Base-by-base conservation (phyloP, 1,140 invertebrate genomes). In the Mizuhopecten yessoensis region DNA sequence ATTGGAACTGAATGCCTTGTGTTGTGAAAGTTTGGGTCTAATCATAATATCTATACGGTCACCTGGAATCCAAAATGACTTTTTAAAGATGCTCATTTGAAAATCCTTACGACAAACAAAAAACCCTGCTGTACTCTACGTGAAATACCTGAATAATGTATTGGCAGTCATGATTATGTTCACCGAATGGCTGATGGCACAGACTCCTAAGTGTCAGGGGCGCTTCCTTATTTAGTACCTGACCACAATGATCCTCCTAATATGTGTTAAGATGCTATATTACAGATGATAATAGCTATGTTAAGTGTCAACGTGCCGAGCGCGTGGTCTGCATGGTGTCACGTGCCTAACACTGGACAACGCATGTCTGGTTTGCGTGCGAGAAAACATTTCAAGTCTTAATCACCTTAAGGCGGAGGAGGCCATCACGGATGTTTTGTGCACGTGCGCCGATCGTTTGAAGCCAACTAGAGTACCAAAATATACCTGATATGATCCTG, bases 401-500 rank as follows among this genome's bases (percentile, higher is more conserved):
- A 75, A 29, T 75, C 57, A 75, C 57, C n/a, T 75, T 2, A 75
- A 75, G 57, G 57, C 57, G 57, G 23, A 75, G 42, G 42, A 45
- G 17, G 17, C 42, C 1, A 45, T 45, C 42, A 45, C 17, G 42
- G 57, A 75, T 75, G 57, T 75, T 75, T 75, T 29, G 29, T 17
- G 57, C 57, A 75, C 57, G 57, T 75, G 57, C n/a, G 57, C 57
- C 23, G 1, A 29, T 75, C 57, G 57, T 75, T 75, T 75, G 57
- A 75, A 75, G 57, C 57, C 57, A n/a, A 75, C 57, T 75, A 29
- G 29, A 11, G 57, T 75, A 75, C 57, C 57, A 75, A 75, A 75
- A 75, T 29, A 75, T 75, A 75, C 57, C 57, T 75, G 57, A 17
- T 11, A 5, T 75, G 57, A 29, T 75, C n/a, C 57, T n/a, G 29